These are phyloP conservation scores for Garra rufa DNA, from an alignment of 2,113 vertebrate species.

Conservation along the genomic window DNA sequence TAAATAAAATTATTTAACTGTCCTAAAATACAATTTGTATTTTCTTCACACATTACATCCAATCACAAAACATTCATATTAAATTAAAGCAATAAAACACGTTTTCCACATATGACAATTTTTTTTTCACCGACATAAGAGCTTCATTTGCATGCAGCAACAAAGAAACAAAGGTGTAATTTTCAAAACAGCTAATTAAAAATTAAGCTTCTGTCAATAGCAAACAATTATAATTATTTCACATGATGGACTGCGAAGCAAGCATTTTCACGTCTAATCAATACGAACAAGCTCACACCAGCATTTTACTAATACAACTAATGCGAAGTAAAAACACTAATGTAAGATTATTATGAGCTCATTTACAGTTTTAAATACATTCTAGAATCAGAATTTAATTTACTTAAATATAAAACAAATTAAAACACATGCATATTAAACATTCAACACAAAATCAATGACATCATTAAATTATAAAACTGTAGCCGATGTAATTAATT, in stretches of 20 bases:
- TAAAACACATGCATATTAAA: neutral
- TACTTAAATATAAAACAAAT: neutral
- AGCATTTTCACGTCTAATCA: conserved; percentile 52
- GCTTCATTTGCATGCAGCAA: conserved; percentile 24
- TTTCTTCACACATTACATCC: neutral
- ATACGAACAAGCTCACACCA: conserved; percentile 51
- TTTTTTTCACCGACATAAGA: neutral
- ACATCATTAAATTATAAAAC: neutral
- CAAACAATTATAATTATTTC: conserved; percentile 55
- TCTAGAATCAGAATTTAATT: neutral
- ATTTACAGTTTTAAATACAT: conserved; percentile 13
- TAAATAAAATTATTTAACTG: neutral
- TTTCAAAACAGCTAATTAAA: conserved; percentile 52
- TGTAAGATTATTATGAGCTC: conserved; percentile 33
- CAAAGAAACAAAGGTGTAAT: conserved; percentile 38
- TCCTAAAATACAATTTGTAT: neutral
- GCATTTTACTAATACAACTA: conserved; percentile 43
- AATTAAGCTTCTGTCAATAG: conserved; percentile 54
- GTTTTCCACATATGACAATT: neutral
- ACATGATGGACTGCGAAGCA: conserved; percentile 52
- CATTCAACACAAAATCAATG: conserved; percentile 5
- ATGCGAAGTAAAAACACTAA: conserved; percentile 27
- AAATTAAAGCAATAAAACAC: neutral
- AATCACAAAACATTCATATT: neutral
- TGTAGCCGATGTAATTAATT: neutral